Evolutionary conservation across 2,888 invertebrate genomes (phyloP).

Genomic region (Chymomyza fuscimana): DNA sequence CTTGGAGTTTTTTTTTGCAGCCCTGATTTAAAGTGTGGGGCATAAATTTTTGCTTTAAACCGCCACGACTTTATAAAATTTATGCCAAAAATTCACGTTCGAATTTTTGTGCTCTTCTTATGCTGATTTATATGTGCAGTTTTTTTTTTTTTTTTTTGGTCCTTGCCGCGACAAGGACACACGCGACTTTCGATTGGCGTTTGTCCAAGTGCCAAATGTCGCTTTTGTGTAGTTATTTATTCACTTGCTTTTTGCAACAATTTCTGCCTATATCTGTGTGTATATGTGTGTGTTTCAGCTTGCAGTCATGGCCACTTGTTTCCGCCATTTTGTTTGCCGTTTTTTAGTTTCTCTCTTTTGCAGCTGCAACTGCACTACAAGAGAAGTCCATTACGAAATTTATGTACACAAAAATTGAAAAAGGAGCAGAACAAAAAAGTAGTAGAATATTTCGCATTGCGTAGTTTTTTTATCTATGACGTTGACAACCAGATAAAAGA

Average conservation of each 20-base stretch:
- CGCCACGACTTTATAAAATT: constrained; percentile 35
- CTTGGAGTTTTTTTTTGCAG: too few species aligned
- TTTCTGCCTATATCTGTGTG: constrained; percentile 31
- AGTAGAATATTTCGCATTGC: constrained; percentile 51
- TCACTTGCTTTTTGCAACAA: constrained; percentile 51
- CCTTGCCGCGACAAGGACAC: constrained; percentile 22
- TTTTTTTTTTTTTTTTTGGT: neutral
- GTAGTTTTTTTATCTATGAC: constrained; percentile 11
- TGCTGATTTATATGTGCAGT: neutral
- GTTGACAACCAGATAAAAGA: constrained; percentile 2
- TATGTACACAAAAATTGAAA: constrained; percentile 72
- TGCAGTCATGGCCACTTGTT: constrained; percentile 51
- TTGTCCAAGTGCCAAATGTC: constrained; percentile 29
- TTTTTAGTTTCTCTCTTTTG: constrained; percentile 27
- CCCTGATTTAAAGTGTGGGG: neutral
- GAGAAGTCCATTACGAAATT: constrained; percentile 73
- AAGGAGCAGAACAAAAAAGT: constrained; percentile 37
- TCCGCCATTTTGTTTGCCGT: constrained; percentile 39
- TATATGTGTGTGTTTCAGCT: constrained; percentile 23
- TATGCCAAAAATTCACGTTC: constrained; percentile 39
- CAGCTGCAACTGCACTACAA: constrained; percentile 50
- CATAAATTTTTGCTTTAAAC: neutral
- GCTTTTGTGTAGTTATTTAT: constrained; percentile 60
- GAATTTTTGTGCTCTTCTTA: constrained; percentile 39
- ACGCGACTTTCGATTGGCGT: constrained; percentile 56